Percentiles rank a stretch among this genome's conserved stretches.
Evolutionary conservation across 2,113 vertebrate species (phyloP).

Genomic region (Antigone vipio): DNA sequence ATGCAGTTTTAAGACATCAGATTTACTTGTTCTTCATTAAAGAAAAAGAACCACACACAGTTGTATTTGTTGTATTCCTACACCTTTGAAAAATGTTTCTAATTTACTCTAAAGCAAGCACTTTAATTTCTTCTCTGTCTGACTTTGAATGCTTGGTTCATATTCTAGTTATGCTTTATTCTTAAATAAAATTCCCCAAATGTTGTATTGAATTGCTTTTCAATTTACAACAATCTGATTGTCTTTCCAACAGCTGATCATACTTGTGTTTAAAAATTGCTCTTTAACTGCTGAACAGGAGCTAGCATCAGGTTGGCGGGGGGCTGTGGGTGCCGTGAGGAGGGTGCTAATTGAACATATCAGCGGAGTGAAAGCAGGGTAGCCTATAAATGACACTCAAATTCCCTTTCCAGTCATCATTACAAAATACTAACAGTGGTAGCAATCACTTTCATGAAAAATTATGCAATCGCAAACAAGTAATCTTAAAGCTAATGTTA

Average conservation of each 20-base stretch:
- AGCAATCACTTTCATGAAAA: neutral
- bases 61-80: neutral
- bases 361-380: neutral
- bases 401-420: neutral
- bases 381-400: rapidly evolving
- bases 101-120: conserved; percentile 4
- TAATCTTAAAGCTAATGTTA: neutral
- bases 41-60: neutral
- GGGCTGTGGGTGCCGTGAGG: rapidly evolving
- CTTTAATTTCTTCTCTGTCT: conserved; percentile 3
- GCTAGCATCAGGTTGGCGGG: neutral
- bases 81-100: neutral
- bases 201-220: neutral
- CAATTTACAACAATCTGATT: neutral
- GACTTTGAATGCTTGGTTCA: conserved; percentile 15
- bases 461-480: neutral
- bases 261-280: neutral
- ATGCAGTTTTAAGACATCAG: neutral
- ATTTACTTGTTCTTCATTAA: neutral
- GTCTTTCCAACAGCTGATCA: neutral
- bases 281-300: neutral
- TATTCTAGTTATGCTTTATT: neutral
- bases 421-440: neutral
- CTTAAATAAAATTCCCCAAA: conserved; percentile 41
- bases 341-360: neutral